Evolutionary conservation across 2,113 vertebrate genomes (phyloP).

Genomic region (Oncorhynchus masou): DNA sequence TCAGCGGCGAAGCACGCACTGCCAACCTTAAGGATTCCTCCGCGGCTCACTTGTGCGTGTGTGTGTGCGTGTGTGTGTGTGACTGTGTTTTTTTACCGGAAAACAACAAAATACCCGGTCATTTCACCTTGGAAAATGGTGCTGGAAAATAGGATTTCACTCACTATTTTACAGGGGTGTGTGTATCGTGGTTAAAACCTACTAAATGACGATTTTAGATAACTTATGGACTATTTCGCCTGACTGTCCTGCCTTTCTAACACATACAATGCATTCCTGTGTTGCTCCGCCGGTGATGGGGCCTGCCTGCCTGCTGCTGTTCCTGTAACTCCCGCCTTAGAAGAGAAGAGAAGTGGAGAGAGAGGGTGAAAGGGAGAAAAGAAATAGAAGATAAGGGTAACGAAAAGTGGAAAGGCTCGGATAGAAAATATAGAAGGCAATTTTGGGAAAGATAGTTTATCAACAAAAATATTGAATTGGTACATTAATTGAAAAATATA

Average conservation of each 20-base stretch:
- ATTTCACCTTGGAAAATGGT: not conserved
- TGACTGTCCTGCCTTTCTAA: conserved; percentile 73
- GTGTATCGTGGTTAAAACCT: conserved; percentile 5
- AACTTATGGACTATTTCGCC: conserved; percentile 76
- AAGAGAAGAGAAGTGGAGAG: conserved; percentile 53
- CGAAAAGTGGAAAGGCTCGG: conserved; percentile 43
- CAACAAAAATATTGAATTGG: too few species aligned
- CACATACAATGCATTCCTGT: conserved; percentile 84
- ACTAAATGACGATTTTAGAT: conserved; percentile 31
- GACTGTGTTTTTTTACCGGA: conserved; percentile 66
- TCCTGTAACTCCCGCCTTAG: conserved; percentile 83
- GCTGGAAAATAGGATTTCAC: conserved; percentile 21
- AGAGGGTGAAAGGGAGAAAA: conserved; percentile 43
- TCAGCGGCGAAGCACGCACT: conserved; percentile 70
- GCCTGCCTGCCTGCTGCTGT: conserved; percentile 80
- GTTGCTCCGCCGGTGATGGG: conserved; percentile 77
- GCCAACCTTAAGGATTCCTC: conserved; percentile 74
- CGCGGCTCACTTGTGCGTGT: conserved; percentile 65
- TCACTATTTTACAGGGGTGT: conserved; percentile 15
- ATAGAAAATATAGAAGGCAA: not conserved
- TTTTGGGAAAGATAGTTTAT: too few species aligned
- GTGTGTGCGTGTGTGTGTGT: conserved; percentile 55
- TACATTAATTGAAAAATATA: too few species aligned
- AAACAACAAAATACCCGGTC: conserved; percentile 32
- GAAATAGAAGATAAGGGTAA: not conserved